phyloP scores from a whole-genome alignment of 2,113 vertebrate genomes.

The Daphoenositta chrysoptera region DNA sequence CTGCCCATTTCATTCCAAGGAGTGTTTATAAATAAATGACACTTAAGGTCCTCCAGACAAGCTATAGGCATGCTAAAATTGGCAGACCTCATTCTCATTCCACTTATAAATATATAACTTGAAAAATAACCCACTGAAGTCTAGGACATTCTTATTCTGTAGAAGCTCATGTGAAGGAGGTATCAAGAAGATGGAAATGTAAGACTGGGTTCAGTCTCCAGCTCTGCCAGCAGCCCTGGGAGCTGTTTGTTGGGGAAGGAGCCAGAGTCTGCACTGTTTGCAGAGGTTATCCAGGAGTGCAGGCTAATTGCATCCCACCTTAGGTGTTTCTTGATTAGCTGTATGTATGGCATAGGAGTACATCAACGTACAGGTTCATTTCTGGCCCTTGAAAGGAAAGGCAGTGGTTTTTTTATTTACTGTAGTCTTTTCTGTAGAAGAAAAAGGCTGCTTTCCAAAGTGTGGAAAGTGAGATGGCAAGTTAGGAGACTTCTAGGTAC shows the following conservation, averaged over 20 bases:
- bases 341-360: neutral
- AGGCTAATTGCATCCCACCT: neutral
- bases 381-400: neutral
- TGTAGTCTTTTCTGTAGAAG: neutral
- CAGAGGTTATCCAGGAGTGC: too few relatives aligned
- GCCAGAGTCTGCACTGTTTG: neutral
- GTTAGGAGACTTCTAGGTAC: neutral
- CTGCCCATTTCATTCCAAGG: neutral
- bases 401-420: neutral
- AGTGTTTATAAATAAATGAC: neutral
- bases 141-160: neutral
- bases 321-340: neutral
- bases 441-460: neutral
- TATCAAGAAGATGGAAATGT: neutral
- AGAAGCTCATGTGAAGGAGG: neutral
- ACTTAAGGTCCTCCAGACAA: neutral
- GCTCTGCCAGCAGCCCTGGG: neutral
- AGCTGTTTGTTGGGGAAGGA: neutral
- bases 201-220: neutral
- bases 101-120: neutral
- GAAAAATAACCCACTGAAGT: neutral
- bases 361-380: neutral
- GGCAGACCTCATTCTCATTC: neutral
- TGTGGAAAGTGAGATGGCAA: neutral
- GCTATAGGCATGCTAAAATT: neutral